Conservation (phyloP, 2,113 vertebrate genomes). For the Microcebus lehilahytsara region DNA sequence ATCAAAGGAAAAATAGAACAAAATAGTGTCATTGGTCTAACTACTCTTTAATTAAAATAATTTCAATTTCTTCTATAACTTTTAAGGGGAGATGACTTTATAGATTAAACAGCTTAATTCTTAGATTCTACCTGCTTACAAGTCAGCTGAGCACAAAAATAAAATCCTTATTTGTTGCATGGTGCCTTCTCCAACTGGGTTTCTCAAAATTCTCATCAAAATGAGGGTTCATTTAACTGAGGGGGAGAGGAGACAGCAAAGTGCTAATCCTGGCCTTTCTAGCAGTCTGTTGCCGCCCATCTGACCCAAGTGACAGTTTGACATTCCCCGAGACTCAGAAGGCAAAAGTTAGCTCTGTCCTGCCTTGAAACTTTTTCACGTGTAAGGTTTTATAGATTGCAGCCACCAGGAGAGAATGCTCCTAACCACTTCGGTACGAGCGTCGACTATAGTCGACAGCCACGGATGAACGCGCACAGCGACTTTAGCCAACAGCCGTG, state of each 20-base stretch:
- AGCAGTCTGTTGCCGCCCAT: background rate
- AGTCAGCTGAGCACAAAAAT: background rate
- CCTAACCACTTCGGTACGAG: background rate
- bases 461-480: too few species aligned
- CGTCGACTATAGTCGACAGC: too few species aligned
- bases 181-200: background rate
- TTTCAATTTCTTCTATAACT: background rate
- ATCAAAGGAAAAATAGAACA: background rate
- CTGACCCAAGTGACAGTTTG: background rate
- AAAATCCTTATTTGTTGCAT: background rate
- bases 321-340: background rate
- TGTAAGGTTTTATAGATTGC: background rate
- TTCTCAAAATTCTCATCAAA: background rate
- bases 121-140: background rate
- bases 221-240: background rate
- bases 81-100: background rate
- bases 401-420: background rate
- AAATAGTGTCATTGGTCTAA: background rate
- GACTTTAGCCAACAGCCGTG: too few species aligned
- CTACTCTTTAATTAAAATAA: background rate
- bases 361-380: background rate
- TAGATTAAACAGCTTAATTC: background rate
- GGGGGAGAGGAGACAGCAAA: accelerated
- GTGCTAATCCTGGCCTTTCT: background rate
- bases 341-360: background rate